phyloP scores from a whole-genome alignment of 2,113 vertebrate species.

The Sorex fumeus region DNA sequence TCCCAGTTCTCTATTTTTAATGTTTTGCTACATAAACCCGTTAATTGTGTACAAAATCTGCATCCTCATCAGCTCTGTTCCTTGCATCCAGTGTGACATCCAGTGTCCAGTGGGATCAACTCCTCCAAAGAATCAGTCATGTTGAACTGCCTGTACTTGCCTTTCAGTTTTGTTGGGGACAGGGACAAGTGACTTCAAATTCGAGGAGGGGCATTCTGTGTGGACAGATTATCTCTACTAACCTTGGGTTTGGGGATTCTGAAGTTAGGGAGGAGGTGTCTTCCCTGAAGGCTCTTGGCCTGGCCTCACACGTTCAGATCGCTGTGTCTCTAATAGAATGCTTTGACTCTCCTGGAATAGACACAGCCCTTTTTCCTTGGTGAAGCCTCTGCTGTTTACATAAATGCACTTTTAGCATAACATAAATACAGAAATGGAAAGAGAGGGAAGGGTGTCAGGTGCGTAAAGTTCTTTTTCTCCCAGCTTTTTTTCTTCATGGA shows the following conservation, averaged over 20 bases:
- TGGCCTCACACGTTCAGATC: not conserved
- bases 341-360: conserved; percentile 52
- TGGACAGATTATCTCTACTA: too few species aligned
- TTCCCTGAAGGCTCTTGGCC: conserved; percentile 5
- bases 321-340: conserved; percentile 39
- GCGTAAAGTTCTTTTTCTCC: not conserved
- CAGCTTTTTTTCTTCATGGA: not conserved
- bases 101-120: not conserved
- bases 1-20: not conserved
- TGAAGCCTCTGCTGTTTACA: not conserved
- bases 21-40: not conserved
- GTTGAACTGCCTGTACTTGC: not conserved
- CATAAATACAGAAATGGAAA: not conserved
- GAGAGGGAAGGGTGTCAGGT: not conserved
- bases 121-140: not conserved
- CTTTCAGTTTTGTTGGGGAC: not conserved
- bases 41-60: not conserved
- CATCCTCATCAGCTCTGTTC: not conserved
- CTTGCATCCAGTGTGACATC: not conserved
- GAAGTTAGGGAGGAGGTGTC: not conserved
- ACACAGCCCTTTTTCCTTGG: conserved; percentile 33
- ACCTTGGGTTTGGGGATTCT: not conserved
- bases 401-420: conserved; percentile 31
- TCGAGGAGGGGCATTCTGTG: too few species aligned
- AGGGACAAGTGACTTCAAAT: not conserved